Percentiles rank a stretch among this genome's conserved stretches.
These are phyloP conservation scores for Syritta pipiens DNA, from an alignment of 2,888 invertebrate genomes.

Conservation along the genomic window DNA sequence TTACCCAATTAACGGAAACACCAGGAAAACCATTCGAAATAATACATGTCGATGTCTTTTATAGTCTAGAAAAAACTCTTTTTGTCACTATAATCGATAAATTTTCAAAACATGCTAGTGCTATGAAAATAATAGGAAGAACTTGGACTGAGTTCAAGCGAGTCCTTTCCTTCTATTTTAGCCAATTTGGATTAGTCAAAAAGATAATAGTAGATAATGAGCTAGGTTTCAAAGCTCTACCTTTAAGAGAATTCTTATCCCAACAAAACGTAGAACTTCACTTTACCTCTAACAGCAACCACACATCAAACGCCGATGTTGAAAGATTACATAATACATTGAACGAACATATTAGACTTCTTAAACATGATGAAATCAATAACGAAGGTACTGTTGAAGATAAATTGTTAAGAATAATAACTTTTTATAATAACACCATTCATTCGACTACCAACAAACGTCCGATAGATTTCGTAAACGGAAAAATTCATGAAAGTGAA, in stretches of 20 bases:
- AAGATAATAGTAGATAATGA: conserved; percentile 64
- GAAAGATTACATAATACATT: conserved; percentile 68
- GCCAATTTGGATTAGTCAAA: conserved; percentile 41
- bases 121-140: background rate
- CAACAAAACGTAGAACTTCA: conserved; percentile 54
- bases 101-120: background rate
- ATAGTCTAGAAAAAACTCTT: background rate
- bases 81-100: conserved; percentile 25
- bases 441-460: conserved; percentile 52
- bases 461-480: conserved; percentile 66
- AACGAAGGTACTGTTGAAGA: conserved; percentile 62
- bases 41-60: conserved; percentile 8
- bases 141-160: conserved; percentile 32
- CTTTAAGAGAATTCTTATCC: conserved; percentile 55
- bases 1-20: conserved; percentile 12
- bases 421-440: conserved; percentile 66
- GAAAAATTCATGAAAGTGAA: conserved; percentile 48
- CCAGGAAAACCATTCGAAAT: conserved; percentile 1
- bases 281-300: conserved; percentile 58
- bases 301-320: conserved; percentile 62
- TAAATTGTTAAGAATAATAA: conserved; percentile 62
- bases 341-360: conserved; percentile 66
- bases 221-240: conserved; percentile 66
- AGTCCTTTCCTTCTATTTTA: background rate
- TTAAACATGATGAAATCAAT: conserved; percentile 62